Conservation (phyloP, 2,888 invertebrate species). For the Pharmacophagus antenor region DNA sequence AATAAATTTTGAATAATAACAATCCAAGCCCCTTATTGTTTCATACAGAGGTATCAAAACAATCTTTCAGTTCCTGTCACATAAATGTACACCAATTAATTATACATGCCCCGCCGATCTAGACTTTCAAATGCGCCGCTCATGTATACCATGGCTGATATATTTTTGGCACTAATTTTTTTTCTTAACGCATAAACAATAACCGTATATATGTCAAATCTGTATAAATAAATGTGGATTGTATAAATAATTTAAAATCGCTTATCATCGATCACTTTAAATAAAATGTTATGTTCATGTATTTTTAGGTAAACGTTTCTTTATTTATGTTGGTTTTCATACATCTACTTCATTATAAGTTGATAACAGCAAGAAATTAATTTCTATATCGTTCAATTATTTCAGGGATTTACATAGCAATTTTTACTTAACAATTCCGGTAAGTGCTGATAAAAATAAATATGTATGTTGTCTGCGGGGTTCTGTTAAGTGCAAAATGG, state of each 20-base stretch:
- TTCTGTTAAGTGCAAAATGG: no score
- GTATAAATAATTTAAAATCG: neutral
- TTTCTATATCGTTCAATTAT: no score
- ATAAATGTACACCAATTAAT: conserved; percentile 34
- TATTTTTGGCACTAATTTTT: conserved; percentile 1
- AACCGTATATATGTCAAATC: neutral
- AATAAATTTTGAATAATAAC: conserved; percentile 8
- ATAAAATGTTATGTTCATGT: neutral
- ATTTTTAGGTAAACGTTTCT: neutral
- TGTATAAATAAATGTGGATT: neutral
- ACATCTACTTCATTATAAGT: no score
- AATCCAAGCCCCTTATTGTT: conserved; percentile 5
- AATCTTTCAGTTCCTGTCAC: conserved; percentile 35
- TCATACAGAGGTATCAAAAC: conserved; percentile 23
- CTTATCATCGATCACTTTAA: no score
- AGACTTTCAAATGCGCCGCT: conserved; percentile 33
- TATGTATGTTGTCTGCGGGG: no score
- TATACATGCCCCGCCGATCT: conserved; percentile 34
- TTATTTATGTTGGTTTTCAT: no score
- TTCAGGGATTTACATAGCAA: no score
- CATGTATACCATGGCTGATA: conserved; percentile 14
- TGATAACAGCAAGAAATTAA: no score
- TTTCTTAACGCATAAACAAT: neutral
- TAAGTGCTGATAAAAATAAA: no score
- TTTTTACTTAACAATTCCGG: no score